Base-by-base conservation (phyloP, 1,140 invertebrate genomes). In the Magallana angulata region DNA sequence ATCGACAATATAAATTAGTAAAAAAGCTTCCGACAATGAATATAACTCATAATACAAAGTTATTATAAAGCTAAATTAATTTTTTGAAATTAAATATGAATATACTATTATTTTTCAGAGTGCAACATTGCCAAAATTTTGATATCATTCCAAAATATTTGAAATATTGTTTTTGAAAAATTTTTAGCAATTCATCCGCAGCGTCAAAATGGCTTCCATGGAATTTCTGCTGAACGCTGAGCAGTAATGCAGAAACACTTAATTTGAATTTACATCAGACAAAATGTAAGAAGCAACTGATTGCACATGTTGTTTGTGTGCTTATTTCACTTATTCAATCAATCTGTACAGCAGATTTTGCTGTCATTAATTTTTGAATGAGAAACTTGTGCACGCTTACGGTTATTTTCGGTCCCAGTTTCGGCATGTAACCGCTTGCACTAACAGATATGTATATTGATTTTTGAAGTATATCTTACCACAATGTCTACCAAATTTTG, bases 181-280 rank as follows among this genome's bases (percentile, higher is more conserved):
- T 6, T 82, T 82, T 18, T 7, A 7, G 1, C 12, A 89, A 91
- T 90, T 89, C 57, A n/a, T 90, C 57, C 89, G 86, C 91, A 87
- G 91, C 91, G 91, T 91, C 91, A 91, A 91, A 89, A 91, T 91
- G 91, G 91, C 88, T 86, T 89, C 68, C 83, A 82, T 88, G 87
- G 84, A 85, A 88, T 88, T 82, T 85, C 56, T 88, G 80, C 68
- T 48, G 81, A 57, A 87, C 81, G 86, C 86, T 82, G 57, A 56
- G 30, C 83, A 68, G 58, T 56, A 48, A 76, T 76, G 68, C 68
- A 76, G 68, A 76, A 12, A 76, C 68, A 12, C 68, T 76, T 76
- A 30, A 76, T 30, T 76, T 76, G 24, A 76, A 71, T 30, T 12
- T 30, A 76, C 68, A 11, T 30, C 18, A 24, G 8, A 76, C 24